These are phyloP conservation scores for Philopotamus ludificatus DNA, from an alignment of 1,140 invertebrate species.

Conservation along the genomic window DNA sequence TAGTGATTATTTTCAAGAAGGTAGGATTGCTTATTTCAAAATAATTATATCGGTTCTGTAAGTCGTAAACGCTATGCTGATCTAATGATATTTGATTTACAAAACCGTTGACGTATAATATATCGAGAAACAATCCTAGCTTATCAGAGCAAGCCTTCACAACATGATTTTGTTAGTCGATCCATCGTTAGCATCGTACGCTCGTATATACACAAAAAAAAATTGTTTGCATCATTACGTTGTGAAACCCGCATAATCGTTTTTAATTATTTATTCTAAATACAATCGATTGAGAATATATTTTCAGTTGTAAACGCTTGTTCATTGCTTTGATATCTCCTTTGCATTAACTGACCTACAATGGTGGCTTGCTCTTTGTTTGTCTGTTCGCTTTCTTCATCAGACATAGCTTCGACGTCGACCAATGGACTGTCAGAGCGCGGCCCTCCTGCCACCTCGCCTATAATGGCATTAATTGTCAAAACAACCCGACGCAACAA, in stretches of 20 bases:
- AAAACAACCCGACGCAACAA: constrained; percentile 43
- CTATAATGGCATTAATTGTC: constrained; percentile 49
- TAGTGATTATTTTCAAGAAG: not conserved
- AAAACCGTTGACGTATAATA: constrained; percentile 4
- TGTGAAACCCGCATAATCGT: too few relatives aligned
- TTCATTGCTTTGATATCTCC: constrained; percentile 16
- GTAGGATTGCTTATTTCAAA: not conserved
- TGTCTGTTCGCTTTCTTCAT: constrained; percentile 59
- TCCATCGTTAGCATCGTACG: not conserved
- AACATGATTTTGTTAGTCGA: not conserved
- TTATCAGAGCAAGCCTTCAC: constrained; percentile 19
- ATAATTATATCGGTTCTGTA: not conserved
- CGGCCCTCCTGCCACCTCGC: constrained; percentile 65
- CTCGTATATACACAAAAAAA: not conserved
- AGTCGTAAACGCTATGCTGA: too few relatives aligned
- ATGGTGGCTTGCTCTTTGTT: constrained; percentile 50
- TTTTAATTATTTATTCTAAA: too few relatives aligned
- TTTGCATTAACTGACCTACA: constrained; percentile 60
- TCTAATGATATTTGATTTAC: too few relatives aligned
- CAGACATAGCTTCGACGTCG: constrained; percentile 74
- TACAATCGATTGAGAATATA: too few relatives aligned
- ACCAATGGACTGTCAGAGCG: constrained; percentile 67
- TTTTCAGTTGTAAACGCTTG: constrained; percentile 31
- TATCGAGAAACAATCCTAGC: constrained; percentile 13
- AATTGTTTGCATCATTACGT: too few relatives aligned